phyloP scores from a whole-genome alignment of 2,797 vertebrate genomes.

The Varecia variegata region DNA sequence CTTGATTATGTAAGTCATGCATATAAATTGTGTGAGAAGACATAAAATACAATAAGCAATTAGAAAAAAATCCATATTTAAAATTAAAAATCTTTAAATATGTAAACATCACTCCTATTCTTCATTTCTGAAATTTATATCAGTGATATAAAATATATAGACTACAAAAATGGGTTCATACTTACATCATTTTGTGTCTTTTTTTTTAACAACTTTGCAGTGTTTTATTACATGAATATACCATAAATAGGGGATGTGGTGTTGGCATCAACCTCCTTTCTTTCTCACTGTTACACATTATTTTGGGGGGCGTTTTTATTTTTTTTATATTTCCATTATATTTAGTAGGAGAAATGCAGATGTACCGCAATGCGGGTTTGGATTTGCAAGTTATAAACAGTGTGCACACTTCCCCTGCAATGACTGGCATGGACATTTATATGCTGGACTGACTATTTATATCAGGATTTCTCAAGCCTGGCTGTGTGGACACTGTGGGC shows the following conservation, averaged over 20 bases:
- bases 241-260: background rate
- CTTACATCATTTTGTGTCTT: background rate
- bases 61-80: background rate
- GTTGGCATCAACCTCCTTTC: background rate
- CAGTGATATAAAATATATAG: background rate
- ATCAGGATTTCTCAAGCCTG: background rate
- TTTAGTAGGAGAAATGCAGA: background rate
- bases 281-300: background rate
- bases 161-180: background rate
- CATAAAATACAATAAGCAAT: background rate
- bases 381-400: background rate
- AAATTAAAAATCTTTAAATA: background rate
- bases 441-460: background rate
- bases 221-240: background rate
- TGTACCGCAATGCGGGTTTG: background rate
- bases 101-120: background rate
- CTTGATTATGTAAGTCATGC: background rate
- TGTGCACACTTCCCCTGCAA: rapidly evolving
- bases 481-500: rapidly evolving
- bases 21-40: background rate
- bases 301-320: background rate
- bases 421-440: too few relatives aligned
- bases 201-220: background rate
- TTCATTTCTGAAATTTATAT: background rate
- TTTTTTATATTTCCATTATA: background rate